Conservation (phyloP, 2,888 invertebrate species). For the Ashinkailepas kermadecensis region DNA sequence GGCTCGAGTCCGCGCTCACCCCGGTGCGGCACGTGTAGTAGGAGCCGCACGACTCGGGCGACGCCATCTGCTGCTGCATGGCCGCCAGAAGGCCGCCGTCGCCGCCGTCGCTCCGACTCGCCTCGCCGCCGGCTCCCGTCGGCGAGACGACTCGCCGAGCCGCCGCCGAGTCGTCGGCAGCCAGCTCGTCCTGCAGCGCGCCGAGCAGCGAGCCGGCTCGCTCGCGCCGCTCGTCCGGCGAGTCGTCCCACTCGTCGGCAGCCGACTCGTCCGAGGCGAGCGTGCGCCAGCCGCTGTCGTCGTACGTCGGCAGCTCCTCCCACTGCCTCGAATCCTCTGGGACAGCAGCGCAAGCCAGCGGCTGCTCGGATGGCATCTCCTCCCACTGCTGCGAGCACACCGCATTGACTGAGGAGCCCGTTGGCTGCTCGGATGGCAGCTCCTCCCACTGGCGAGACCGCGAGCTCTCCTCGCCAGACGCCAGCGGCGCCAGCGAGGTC, state of each 20-base stretch:
- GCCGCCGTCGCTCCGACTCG: constrained; percentile 25
- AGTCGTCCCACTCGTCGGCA: constrained; percentile 27
- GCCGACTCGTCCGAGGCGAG: constrained; percentile 27
- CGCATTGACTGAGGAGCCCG: constrained; percentile 50
- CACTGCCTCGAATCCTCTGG: neutral
- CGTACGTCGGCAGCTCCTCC: neutral
- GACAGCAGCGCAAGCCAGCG: constrained; percentile 44
- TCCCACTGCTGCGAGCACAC: constrained; percentile 68
- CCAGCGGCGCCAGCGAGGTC: neutral
- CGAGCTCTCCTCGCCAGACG: neutral
- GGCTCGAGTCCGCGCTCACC: neutral
- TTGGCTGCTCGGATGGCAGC: constrained; percentile 27
- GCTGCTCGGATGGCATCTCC: constrained; percentile 79
- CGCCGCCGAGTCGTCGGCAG: constrained; percentile 31
- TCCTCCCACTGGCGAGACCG: neutral
- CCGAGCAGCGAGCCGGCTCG: constrained; percentile 29
- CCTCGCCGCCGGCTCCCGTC: constrained; percentile 9
- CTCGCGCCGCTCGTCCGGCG: constrained; percentile 29
- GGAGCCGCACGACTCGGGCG: constrained; percentile 34
- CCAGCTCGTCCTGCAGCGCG: constrained; percentile 28
- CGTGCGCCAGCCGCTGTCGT: neutral
- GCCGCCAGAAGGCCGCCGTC: constrained; percentile 80
- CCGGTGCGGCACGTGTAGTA: constrained; percentile 39
- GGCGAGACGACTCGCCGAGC: constrained; percentile 27
- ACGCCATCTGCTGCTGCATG: constrained; percentile 61